These are phyloP conservation scores for Enteromius argenteus DNA, from an alignment of 2,797 vertebrate genomes.

Conservation along the genomic window DNA sequence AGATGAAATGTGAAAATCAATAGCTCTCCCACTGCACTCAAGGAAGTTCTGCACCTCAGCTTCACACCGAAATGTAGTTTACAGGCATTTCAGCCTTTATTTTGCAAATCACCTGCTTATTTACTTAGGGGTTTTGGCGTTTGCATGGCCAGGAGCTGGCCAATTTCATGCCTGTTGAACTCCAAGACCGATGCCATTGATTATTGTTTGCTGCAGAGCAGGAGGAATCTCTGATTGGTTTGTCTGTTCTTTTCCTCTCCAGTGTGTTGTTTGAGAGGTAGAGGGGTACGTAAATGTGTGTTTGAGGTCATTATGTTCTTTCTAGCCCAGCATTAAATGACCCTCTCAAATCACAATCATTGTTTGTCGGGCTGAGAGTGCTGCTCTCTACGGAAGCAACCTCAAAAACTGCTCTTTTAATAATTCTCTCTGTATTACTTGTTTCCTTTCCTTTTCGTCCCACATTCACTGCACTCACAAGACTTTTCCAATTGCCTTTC, in stretches of 20 bases:
- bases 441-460: not conserved
- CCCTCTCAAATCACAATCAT: constrained; percentile 33
- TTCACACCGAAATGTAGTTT: not conserved
- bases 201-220: constrained; percentile 45
- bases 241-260: not conserved
- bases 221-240: constrained; percentile 24
- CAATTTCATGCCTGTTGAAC: constrained; percentile 63
- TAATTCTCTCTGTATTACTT: constrained; percentile 10
- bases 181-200: constrained; percentile 50
- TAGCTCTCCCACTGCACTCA: not conserved
- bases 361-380: constrained; percentile 13
- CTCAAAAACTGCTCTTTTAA: constrained; percentile 41
- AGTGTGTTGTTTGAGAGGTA: constrained; percentile 3
- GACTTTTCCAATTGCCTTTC: not conserved
- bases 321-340: not conserved
- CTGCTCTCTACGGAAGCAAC: not conserved
- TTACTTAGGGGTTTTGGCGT: constrained; percentile 38
- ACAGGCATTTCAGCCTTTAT: constrained; percentile 28
- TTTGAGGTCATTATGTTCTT: constrained; percentile 26
- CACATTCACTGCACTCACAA: not conserved
- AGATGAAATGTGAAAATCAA: constrained; percentile 37
- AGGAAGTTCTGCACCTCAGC: constrained; percentile 5
- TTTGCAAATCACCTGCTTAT: constrained; percentile 34
- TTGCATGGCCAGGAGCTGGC: constrained; percentile 42
- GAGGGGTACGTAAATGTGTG: not conserved